Evolutionary conservation across 2,888 invertebrate genomes (phyloP).

Genomic region (Megamerina dolium): DNA sequence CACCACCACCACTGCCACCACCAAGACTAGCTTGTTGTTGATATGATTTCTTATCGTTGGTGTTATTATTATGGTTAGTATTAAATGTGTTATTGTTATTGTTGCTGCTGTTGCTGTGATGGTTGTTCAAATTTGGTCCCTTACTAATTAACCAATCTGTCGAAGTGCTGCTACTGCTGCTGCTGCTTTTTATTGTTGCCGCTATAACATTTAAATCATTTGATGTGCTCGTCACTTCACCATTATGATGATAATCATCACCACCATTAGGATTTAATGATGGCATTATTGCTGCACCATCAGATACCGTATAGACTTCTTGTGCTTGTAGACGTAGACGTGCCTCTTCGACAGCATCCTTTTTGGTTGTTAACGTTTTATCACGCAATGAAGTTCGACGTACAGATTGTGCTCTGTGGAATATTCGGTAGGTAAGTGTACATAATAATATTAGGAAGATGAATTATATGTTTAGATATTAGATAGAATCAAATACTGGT

Average conservation of each 20-base stretch:
- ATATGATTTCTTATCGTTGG: slow-evolving; percentile 21
- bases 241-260: slow-evolving; percentile 18
- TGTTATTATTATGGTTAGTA: slow-evolving; percentile 27
- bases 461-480: too few species aligned
- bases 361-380: slow-evolving; percentile 86
- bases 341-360: slow-evolving; percentile 92
- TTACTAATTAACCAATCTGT: slow-evolving; percentile 12
- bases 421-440: too few species aligned
- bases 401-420: slow-evolving; percentile 76
- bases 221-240: slow-evolving; percentile 1
- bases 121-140: slow-evolving; percentile 2
- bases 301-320: slow-evolving; percentile 49
- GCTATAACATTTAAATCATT: slow-evolving; percentile 9
- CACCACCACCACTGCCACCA: slow-evolving; percentile 17
- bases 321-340: slow-evolving; percentile 62
- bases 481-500: too few species aligned
- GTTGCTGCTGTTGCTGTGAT: slow-evolving; percentile 22
- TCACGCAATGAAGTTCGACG: slow-evolving; percentile 88
- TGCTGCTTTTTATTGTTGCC: background rate
- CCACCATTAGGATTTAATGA: slow-evolving; percentile 28
- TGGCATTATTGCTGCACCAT: slow-evolving; percentile 32
- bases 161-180: too few species aligned
- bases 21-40: slow-evolving; percentile 33
- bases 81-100: slow-evolving; percentile 23
- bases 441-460: too few species aligned